These are phyloP conservation scores for Xenus cinereus DNA, from an alignment of 2,113 vertebrate species.

Conservation along the genomic window DNA sequence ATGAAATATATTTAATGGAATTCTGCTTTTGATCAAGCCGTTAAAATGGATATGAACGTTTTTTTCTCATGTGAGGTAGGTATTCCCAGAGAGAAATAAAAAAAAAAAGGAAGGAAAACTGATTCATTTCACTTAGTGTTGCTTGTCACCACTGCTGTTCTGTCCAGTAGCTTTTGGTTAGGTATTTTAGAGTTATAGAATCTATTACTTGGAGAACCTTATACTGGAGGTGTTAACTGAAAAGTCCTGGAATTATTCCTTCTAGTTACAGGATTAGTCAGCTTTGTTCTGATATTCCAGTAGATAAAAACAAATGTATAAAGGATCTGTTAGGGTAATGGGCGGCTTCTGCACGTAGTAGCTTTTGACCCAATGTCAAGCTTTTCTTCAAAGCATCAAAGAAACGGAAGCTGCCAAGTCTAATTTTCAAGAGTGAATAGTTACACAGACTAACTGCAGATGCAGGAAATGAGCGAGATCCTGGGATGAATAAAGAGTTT, in stretches of 20 bases:
- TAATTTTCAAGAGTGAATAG: not conserved
- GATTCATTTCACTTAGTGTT: not conserved
- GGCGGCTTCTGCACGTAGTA: not conserved
- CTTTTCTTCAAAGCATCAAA: not conserved
- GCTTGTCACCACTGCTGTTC: not conserved
- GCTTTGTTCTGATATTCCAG: not conserved
- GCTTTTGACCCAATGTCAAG: not conserved
- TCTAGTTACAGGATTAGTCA: not conserved
- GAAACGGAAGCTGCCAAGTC: not conserved
- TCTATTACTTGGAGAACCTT: not conserved
- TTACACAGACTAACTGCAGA: not conserved
- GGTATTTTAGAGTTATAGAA: not conserved
- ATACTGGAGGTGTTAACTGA: not conserved
- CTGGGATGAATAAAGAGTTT: not conserved
- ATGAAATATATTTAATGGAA: not conserved
- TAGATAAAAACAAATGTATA: not conserved
- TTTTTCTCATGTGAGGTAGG: conserved; percentile 49
- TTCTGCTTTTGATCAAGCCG: conserved; percentile 22
- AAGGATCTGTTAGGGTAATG: not conserved
- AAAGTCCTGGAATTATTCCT: not conserved
- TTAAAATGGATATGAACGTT: conserved; percentile 51
- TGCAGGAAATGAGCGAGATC: not conserved
- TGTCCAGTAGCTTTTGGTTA: not conserved
- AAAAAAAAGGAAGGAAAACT: not conserved
- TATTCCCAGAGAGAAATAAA: not conserved